phyloP scores from a whole-genome alignment of 2,888 invertebrate genomes.

The Plebejus melissa region DNA sequence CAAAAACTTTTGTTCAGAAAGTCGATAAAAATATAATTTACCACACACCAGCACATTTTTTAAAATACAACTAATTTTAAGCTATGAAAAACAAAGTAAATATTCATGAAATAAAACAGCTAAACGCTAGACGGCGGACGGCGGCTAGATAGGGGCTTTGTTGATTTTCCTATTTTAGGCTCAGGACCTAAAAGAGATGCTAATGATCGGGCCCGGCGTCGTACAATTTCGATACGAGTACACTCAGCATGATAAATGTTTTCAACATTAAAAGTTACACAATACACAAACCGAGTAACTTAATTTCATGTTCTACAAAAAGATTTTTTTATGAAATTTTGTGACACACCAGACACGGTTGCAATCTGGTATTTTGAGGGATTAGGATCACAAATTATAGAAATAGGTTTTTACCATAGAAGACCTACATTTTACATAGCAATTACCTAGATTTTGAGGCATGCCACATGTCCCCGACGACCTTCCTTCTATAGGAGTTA shows the following conservation, averaged over 20 bases:
- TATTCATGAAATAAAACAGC: neutral
- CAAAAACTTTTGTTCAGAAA: too few species aligned
- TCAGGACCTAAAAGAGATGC: conserved; percentile 30
- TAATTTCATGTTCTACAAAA: too few species aligned
- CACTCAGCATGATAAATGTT: conserved; percentile 7
- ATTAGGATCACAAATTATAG: too few species aligned
- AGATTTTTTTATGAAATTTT: too few species aligned
- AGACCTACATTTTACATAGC: too few species aligned
- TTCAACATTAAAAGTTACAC: neutral
- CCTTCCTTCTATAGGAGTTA: too few species aligned
- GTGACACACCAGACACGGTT: too few species aligned
- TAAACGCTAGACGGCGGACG: neutral
- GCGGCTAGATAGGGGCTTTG: conserved; percentile 15
- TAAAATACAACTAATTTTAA: neutral
- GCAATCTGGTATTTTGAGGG: too few species aligned
- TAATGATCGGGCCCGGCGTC: conserved; percentile 17
- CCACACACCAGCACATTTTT: neutral
- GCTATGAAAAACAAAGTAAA: neutral
- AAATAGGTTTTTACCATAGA: too few species aligned
- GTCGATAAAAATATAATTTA: neutral
- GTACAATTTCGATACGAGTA: conserved; percentile 25
- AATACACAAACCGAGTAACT: too few species aligned
- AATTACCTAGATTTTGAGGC: too few species aligned
- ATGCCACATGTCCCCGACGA: too few species aligned
- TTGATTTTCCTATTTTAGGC: conserved; percentile 29